Evolutionary conservation across 1,140 invertebrate genomes (phyloP), one percentile per base, ranked within the genome.

Genomic region (Chlorops oryzae): DNA sequence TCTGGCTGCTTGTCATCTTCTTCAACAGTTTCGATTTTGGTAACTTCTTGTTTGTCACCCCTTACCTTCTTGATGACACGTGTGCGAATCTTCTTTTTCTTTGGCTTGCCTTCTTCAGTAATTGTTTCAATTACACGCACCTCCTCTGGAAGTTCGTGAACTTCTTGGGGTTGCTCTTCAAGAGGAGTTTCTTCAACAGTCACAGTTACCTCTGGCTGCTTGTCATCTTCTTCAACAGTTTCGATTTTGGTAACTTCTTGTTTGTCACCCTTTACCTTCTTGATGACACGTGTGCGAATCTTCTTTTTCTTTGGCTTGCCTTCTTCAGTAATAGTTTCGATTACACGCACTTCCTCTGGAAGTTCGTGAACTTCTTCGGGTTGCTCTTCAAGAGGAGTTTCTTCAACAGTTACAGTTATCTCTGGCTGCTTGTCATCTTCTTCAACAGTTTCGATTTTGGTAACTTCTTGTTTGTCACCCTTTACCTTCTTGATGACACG

Each of bases 401-500:
- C 50, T 51, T 65, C 54, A 44, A 62, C 59, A 35, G 17, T 42
- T 18, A 44, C 21, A 17, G 40, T 44, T 22, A 41, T 51, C 10
- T 44, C 34, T 38, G 21, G 21, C 43, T 22, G 6, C 52, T 58
- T 51, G 47, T 52, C 53, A 18, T 37, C 50, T 24, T 54, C 54
- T 59, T 68, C 56, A 38, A 68, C 53, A 9, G 67, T 70, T 7
- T 52, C 51, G 47, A 70, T 65, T 51, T 65, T 51, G 37, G 63
- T 70, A 5, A 61, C 59, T 61, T 67, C 59, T 23, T 61, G 51
- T 55, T 60, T 64, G 7, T 51, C 51, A 4, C 59, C 59, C 38
- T 56, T 56, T 38, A 44, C 56, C 55, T 65, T 75, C 51, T 69
- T 74, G 10, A 68, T 61, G 3, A 63, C 58, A 10, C 62, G 62